phyloP scores from a whole-genome alignment of 2,888 invertebrate species.

The Gonocerus acuteangulatus region DNA sequence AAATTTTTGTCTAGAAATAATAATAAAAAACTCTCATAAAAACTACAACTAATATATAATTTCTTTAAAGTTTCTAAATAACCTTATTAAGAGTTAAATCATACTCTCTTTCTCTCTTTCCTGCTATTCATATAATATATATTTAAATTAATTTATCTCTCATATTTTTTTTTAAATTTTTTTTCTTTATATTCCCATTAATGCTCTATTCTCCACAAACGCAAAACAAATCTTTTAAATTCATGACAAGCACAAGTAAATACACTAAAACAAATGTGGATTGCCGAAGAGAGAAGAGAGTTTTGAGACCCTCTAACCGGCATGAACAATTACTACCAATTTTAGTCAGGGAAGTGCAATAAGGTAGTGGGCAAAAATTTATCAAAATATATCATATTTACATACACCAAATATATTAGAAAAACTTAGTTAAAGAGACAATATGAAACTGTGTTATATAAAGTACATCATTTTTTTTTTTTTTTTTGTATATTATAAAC shows the following conservation, averaged over 20 bases:
- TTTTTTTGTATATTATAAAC: not conserved
- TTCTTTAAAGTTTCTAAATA: conserved; percentile 20
- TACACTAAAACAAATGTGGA: conserved; percentile 9
- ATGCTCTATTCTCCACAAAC: not conserved
- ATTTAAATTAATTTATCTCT: too few relatives aligned
- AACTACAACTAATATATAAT: conserved; percentile 32
- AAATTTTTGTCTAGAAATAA: conserved; percentile 32
- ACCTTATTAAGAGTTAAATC: not conserved
- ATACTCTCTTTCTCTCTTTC: not conserved
- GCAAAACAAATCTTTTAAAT: conserved; percentile 13
- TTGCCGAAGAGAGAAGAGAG: conserved; percentile 5
- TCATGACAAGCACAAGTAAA: conserved; percentile 17
- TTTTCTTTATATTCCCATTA: conserved; percentile 2
- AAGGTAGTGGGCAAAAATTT: conserved; percentile 18
- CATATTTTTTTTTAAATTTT: not conserved
- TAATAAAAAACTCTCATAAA: conserved; percentile 32
- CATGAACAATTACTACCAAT: not conserved
- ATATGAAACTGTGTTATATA: conserved; percentile 18
- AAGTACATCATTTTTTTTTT: conserved; percentile 2
- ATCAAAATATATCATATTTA: conserved; percentile 26
- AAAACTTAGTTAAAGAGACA: conserved; percentile 22
- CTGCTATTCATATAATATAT: not conserved
- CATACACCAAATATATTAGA: conserved; percentile 25
- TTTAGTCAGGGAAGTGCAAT: conserved; percentile 6
- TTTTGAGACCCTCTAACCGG: not conserved